A percentile compares a stretch with the other conserved stretches of the same genome.
Evolutionary conservation across 2,113 vertebrate genomes (phyloP).

Genomic region (Pedetes capensis): DNA sequence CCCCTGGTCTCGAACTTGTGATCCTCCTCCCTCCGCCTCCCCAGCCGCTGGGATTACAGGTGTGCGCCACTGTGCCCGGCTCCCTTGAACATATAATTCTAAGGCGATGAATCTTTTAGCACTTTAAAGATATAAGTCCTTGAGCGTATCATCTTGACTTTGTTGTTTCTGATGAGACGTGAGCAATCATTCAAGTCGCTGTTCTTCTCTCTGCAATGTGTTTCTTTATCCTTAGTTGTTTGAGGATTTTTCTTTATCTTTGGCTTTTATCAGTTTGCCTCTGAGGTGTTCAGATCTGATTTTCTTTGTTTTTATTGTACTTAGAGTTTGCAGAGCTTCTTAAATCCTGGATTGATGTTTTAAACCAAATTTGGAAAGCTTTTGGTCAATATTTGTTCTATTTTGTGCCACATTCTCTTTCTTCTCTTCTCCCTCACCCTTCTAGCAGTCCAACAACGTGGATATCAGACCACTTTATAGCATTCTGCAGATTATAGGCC

Average conservation of each 20-base stretch:
- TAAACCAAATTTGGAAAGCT: not conserved
- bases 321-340: not conserved
- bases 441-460: not conserved
- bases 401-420: not conserved
- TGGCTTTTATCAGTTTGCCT: not conserved
- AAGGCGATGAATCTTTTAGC: not conserved
- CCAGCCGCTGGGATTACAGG: no score
- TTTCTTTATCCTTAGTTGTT: not conserved
- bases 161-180: not conserved
- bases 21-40: no score
- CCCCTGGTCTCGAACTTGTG: no score
- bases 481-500: not conserved
- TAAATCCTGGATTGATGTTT: not conserved
- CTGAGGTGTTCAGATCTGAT: not conserved
- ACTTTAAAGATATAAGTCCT: not conserved
- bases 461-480: not conserved
- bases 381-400: not conserved
- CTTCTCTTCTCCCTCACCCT: not conserved
- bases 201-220: not conserved
- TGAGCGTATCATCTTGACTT: not conserved
- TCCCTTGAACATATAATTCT: not conserved
- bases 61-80: no score
- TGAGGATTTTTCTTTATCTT: not conserved
- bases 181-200: no score
- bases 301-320: not conserved